Percentiles rank a stretch among this genome's conserved stretches.
Evolutionary conservation across 2,888 invertebrate genomes (phyloP).

Genomic region (Diadromus collaris): DNA sequence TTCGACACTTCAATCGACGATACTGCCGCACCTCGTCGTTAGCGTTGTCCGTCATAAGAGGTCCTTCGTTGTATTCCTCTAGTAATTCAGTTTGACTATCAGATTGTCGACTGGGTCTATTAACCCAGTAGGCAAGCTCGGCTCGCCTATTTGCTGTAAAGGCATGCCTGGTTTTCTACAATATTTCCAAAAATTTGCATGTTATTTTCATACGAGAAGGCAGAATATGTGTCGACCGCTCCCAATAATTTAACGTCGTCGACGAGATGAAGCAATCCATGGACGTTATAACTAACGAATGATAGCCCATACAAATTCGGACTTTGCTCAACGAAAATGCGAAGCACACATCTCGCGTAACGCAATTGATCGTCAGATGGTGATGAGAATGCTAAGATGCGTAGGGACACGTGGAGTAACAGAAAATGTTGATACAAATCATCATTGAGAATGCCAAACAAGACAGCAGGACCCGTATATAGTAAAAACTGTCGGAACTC

Average conservation of each 20-base stretch:
- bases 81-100: neutral
- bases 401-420: constrained; percentile 17
- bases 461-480: constrained; percentile 64
- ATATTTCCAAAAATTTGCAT: constrained; percentile 44
- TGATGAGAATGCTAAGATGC: neutral
- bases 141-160: constrained; percentile 42
- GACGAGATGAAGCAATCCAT: constrained; percentile 43
- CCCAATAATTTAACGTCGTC: constrained; percentile 27
- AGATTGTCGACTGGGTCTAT: neutral
- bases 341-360: constrained; percentile 15
- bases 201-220: constrained; percentile 49
- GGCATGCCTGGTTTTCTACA: constrained; percentile 35
- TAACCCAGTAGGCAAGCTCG: neutral
- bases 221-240: constrained; percentile 25
- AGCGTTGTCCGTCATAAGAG: neutral
- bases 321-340: constrained; percentile 25
- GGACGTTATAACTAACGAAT: constrained; percentile 41
- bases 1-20: neutral
- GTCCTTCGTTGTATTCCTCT: neutral
- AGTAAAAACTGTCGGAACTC: constrained; percentile 64
- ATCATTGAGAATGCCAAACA: constrained; percentile 39
- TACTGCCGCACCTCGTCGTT: constrained; percentile 1
- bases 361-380: neutral
- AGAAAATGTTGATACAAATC: constrained; percentile 39
- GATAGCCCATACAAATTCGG: constrained; percentile 23